These are phyloP conservation scores for Pangasianodon gigas DNA, from an alignment of 2,113 vertebrate species.

Conservation along the genomic window DNA sequence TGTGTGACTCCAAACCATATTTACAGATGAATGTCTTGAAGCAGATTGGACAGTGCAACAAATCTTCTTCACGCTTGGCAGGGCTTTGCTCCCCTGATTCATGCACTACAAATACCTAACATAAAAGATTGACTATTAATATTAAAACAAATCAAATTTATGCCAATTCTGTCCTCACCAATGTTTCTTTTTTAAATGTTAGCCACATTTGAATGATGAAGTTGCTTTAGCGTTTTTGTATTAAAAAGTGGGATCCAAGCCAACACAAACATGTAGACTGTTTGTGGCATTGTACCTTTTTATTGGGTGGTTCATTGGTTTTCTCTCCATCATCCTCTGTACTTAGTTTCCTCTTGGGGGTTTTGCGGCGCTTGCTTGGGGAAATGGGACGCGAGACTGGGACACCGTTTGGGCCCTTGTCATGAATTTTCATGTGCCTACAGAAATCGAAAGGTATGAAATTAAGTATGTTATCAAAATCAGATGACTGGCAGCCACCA, in stretches of 20 bases:
- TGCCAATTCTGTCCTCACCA: neutral
- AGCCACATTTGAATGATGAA: neutral
- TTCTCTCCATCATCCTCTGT: constrained; percentile 79
- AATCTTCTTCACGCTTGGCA: constrained; percentile 75
- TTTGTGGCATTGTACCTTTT: constrained; percentile 79
- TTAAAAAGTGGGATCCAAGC: neutral
- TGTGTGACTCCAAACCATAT: constrained; percentile 89
- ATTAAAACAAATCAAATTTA: neutral
- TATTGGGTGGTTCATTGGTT: constrained; percentile 79
- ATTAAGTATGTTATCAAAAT: neutral
- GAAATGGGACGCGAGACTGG: constrained; percentile 79
- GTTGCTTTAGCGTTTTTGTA: neutral
- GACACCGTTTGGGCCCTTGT: constrained; percentile 85
- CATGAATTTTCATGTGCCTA: constrained; percentile 99
- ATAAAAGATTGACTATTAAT: neutral
- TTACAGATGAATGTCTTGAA: constrained; percentile 93
- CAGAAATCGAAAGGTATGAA: constrained; percentile 26
- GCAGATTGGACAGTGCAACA: constrained; percentile 89
- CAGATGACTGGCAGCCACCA: neutral
- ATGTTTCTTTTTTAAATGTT: neutral
- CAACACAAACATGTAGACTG: neutral
- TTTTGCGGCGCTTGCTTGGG: constrained; percentile 83
- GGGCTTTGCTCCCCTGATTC: constrained; percentile 62
- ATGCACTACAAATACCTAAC: constrained; percentile 75
- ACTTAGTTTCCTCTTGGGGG: constrained; percentile 82